phyloP scores from a whole-genome alignment of 2,113 vertebrate species.

The Saimiri boliviensis region DNA sequence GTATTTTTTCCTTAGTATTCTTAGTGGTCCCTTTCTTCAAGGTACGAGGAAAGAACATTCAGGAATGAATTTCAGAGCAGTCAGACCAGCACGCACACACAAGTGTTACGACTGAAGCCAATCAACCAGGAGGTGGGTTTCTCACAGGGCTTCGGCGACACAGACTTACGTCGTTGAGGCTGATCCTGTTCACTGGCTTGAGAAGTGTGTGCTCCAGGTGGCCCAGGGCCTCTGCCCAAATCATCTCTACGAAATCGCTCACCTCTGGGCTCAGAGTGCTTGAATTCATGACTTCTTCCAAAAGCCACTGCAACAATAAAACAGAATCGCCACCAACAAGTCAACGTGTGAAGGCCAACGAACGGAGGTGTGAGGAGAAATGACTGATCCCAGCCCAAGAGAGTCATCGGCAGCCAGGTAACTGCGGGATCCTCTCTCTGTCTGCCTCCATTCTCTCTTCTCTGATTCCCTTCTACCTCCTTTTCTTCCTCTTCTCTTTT shows the following conservation, averaged over 20 bases:
- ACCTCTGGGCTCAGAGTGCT: conserved; percentile 85
- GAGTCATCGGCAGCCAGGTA: neutral
- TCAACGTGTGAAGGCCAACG: neutral
- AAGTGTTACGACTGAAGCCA: neutral
- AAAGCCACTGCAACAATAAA: conserved; percentile 84
- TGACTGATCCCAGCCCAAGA: neutral
- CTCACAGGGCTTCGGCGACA: neutral
- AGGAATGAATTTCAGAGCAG: neutral
- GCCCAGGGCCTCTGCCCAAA: conserved; percentile 90
- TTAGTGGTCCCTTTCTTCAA: neutral
- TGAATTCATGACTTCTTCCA: conserved; percentile 86
- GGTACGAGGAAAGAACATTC: neutral
- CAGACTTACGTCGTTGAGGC: conserved; percentile 88
- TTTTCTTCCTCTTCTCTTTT: neutral
- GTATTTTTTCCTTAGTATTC: neutral
- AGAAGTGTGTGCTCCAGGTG: conserved; percentile 81
- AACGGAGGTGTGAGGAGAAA: neutral
- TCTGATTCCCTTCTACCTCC: neutral
- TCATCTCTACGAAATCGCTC: conserved; percentile 88
- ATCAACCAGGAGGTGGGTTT: neutral
- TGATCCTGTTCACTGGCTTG: conserved; percentile 84
- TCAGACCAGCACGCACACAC: neutral
- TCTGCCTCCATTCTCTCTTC: neutral
- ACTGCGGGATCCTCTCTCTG: neutral
- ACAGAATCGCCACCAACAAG: neutral